Conservation (phyloP, 2,797 vertebrate genomes). For the Podarcis siculus region DNA sequence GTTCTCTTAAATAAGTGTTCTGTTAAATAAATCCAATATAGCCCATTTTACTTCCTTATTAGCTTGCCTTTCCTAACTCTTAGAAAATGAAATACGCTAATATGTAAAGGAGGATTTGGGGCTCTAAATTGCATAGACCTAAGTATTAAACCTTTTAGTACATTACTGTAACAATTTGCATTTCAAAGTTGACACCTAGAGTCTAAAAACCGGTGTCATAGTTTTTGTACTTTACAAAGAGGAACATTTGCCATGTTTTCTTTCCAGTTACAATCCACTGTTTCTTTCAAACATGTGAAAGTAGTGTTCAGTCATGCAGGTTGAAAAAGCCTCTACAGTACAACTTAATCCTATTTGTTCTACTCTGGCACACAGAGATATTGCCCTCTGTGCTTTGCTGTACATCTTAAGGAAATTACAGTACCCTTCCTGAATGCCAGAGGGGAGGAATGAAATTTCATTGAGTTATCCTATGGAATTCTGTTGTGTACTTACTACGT, state of each 20-base stretch:
- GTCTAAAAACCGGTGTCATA: background rate
- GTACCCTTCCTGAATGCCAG: fast-evolving
- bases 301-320: background rate
- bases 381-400: fast-evolving
- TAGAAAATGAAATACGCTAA: background rate
- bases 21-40: background rate
- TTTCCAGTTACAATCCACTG: background rate
- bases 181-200: background rate
- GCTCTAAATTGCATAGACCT: background rate
- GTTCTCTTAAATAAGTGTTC: background rate
- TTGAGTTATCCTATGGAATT: constrained; percentile 10
- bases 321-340: fast-evolving
- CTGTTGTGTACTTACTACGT: fast-evolving
- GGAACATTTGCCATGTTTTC: background rate
- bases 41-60: background rate
- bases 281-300: background rate
- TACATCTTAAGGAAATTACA: background rate
- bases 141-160: background rate
- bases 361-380: background rate
- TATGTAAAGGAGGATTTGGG: background rate
- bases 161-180: too few relatives aligned
- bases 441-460: background rate
- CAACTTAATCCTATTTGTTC: constrained; percentile 13
- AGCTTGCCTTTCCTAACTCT: background rate
- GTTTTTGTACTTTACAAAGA: background rate